Evolutionary conservation across 2,888 invertebrate genomes (phyloP), one percentile per base, ranked within the genome.

Genomic region (Hemithea aestivaria): DNA sequence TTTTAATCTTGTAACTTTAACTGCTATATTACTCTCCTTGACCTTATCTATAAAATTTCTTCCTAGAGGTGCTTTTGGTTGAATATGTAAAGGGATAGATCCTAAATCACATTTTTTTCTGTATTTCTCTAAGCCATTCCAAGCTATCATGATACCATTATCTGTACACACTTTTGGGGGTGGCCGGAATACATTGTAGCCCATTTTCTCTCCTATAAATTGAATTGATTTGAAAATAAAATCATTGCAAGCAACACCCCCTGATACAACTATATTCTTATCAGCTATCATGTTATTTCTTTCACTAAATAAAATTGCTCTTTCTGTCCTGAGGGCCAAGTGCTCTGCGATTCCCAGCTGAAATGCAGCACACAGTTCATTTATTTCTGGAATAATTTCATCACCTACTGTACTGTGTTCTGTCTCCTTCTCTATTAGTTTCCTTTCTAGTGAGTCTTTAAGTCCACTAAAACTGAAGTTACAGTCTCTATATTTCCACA

Each of bases 71-170:
- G 90, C 88, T 73, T 78, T 89, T 25, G 90, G 88, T 50, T 90
- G 77, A 8, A 94, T 75, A 9, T 87, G 55, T 44, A 92, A 89
- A 29, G 93, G 85, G 63, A 92, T 85, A 27, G 56, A 61, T 22
- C 69, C 43, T 39, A 84, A 50, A 33, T 87, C 88, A 45, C 57
- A 58, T 9, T 88, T 70, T 11, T 70, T 73, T 36, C 63, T 76
- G 56, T 91, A 89, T 73, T 91, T 93, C 79, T 98, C 98, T 33
- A 97, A 87, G 6, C 96, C 98, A 88, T 98, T 98, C 98, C 99
- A 99, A 9, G 99, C 99, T 58, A 99, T 96, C 99, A 99, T 99
- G 20, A 97, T 90, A 5, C 99, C 99, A 89, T 99, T 99, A 73
- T 99, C 99, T 0, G 97, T 97, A 71, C 99, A 99, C 6, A 97